phyloP scores from a whole-genome alignment of 92 coral and sea anemone genomes.

The Meandrina meandrites region DNA sequence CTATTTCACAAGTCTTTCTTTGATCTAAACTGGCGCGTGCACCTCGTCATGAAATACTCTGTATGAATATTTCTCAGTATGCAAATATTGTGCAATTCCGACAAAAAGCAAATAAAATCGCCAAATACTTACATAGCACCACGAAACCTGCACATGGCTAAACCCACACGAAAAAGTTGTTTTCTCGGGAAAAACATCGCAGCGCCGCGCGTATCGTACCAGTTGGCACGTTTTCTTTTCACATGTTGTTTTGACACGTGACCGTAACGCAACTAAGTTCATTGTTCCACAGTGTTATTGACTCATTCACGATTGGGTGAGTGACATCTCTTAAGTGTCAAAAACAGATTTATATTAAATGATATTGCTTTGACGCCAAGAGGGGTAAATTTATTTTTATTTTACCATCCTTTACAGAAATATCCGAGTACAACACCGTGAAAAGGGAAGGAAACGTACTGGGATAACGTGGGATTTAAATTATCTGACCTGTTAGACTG shows the following conservation, averaged over 20 bases:
- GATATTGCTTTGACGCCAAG: no score
- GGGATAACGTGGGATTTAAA: no score
- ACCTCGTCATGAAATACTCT: not conserved
- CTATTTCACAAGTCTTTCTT: not conserved
- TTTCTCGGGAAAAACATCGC: conserved; percentile 15
- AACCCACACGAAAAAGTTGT: conserved; percentile 9
- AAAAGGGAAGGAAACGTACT: no score
- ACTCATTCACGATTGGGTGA: not conserved
- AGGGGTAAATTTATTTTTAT: no score
- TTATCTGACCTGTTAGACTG: no score
- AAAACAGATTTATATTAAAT: no score
- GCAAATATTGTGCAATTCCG: not conserved
- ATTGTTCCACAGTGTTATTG: not conserved
- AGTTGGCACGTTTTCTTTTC: not conserved
- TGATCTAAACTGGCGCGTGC: conserved; percentile 6
- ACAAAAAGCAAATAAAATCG: not conserved
- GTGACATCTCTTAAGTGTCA: not conserved
- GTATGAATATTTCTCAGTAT: not conserved
- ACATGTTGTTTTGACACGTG: conserved; percentile 15
- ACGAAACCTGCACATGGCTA: conserved; percentile 3
- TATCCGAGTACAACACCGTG: no score
- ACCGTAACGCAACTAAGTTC: not conserved
- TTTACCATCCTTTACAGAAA: no score
- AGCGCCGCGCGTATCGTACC: not conserved
- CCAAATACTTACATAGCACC: conserved; percentile 17